These are phyloP conservation scores for Teleogryllus oceanicus DNA, from an alignment of 2,888 invertebrate genomes.

Conservation along the genomic window DNA sequence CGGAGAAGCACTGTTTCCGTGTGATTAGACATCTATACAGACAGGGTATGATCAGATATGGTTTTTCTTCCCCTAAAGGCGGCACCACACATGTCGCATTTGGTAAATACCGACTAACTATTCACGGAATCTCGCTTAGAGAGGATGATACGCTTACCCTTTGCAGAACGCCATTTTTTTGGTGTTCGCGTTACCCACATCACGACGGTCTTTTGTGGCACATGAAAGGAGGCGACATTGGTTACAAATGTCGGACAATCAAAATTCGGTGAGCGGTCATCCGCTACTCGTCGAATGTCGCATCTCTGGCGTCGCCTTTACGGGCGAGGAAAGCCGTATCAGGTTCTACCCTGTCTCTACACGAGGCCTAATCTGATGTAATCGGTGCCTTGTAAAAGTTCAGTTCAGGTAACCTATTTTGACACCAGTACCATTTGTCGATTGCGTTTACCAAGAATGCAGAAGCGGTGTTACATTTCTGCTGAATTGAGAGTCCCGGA, in stretches of 20 bases:
- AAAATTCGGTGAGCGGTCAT: not conserved
- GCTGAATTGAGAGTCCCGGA: too few species aligned
- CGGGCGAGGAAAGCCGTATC: too few species aligned
- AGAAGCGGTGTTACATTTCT: too few species aligned
- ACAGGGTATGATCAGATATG: too few species aligned
- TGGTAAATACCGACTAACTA: not conserved
- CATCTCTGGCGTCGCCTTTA: not conserved
- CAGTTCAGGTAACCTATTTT: too few species aligned
- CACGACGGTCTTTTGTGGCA: not conserved
- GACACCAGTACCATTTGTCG: too few species aligned
- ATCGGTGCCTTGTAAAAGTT: too few species aligned
- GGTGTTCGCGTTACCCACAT: not conserved
- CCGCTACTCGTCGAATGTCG: not conserved
- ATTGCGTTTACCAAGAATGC: too few species aligned
- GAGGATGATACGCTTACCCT: not conserved
- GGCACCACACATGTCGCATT: not conserved
- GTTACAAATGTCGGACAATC: not conserved
- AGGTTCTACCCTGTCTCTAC: too few species aligned
- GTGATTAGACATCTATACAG: too few species aligned
- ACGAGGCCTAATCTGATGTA: too few species aligned
- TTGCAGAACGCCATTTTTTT: not conserved
- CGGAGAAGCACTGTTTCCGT: too few species aligned
- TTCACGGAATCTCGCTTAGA: not conserved
- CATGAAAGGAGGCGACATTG: not conserved
- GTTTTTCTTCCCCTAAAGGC: not conserved